Base-by-base conservation (phyloP, 1,140 invertebrate genomes). In the Brachionus sp. region DNA sequence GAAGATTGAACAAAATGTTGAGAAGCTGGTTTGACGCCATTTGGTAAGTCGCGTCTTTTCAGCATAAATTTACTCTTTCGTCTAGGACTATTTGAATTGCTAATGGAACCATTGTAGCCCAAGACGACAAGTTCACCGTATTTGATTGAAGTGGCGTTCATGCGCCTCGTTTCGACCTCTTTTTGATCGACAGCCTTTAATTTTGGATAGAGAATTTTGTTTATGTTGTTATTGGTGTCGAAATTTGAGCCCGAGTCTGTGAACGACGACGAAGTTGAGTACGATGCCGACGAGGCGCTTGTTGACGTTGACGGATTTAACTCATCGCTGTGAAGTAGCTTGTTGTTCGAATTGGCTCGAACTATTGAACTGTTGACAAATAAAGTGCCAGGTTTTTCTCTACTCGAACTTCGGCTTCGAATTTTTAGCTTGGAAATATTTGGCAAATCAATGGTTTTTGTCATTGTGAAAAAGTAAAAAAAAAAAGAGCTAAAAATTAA, bases 111-210 rank as follows among this genome's bases (percentile, higher is more conserved):
- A 62, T 78, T 78, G 77, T 91, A 96, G 94, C 95, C 95, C 88
- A 95, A 92, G 89, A 96, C 95, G 87, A 95, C 93, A 87, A 96
- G 91, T 92, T 96, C 95, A 85, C 95, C 95, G 91, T 95, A 96
- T 91, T 94, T 95, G 4, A 73, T 73, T 10, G 33, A 73, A 13
- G 64, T 66, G 33, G 64, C 64, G 33, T 66, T 66, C 13, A 66
- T 33, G 33, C 64, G 64, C 3, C 64, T 19, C 12, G 33, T 33
- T 33, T 66, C 64, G 12, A 2, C 13, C 50, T 19, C 16, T 19
- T 7, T 57, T 57, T 7, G 5, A n/a, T 57, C 50, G 29, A 12
- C 29, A 9, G 16, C 25, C 13, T 66, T 37, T 13, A 66, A 33
- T 66, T 37, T 66, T 66, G 64, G 64, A 66, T 5, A 66, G 12